Evolutionary conservation across 30 jellyfish, hydroid and myxozoan species (phyloP).

Genomic region (Mastigias papua): DNA sequence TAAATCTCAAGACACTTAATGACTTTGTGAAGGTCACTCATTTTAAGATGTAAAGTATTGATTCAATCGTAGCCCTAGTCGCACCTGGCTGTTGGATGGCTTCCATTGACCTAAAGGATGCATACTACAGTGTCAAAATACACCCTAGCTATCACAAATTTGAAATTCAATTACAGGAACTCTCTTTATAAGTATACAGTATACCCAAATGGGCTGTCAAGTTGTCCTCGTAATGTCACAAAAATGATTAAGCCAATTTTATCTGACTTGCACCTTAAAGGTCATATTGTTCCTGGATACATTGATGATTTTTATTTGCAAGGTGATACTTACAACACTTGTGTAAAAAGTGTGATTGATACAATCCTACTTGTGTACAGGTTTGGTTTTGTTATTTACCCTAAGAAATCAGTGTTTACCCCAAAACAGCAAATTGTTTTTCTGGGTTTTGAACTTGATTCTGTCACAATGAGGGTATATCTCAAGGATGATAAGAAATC

Average conservation of each 20-base stretch:
- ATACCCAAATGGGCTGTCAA: conserved; percentile 26
- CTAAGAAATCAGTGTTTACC: conserved; percentile 15
- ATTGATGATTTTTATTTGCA: conserved; percentile 51
- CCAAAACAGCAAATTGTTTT: conserved; percentile 33
- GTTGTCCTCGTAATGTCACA: conserved; percentile 52
- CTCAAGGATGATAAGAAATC: background rate
- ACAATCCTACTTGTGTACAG: conserved; percentile 25
- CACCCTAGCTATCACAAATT: conserved; percentile 16
- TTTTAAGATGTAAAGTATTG: conserved; percentile 53
- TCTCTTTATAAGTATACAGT: background rate
- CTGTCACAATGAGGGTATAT: conserved; percentile 25
- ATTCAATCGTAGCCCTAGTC: background rate
- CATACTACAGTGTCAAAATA: conserved; percentile 24
- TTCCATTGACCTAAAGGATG: conserved; percentile 11
- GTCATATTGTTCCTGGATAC: conserved; percentile 56
- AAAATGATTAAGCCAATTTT: conserved; percentile 40
- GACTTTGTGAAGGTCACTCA: background rate
- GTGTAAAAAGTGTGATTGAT: conserved; percentile 40
- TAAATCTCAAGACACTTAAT: conserved; percentile 39
- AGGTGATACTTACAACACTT: conserved; percentile 24
- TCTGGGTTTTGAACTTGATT: conserved; percentile 35
- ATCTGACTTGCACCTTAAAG: conserved; percentile 27
- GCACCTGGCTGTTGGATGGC: conserved; percentile 39
- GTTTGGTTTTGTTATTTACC: conserved; percentile 40
- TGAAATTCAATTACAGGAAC: conserved; percentile 1